These are phyloP conservation scores for Fulica atra DNA, from an alignment of 2,113 vertebrate species.

Conservation along the genomic window DNA sequence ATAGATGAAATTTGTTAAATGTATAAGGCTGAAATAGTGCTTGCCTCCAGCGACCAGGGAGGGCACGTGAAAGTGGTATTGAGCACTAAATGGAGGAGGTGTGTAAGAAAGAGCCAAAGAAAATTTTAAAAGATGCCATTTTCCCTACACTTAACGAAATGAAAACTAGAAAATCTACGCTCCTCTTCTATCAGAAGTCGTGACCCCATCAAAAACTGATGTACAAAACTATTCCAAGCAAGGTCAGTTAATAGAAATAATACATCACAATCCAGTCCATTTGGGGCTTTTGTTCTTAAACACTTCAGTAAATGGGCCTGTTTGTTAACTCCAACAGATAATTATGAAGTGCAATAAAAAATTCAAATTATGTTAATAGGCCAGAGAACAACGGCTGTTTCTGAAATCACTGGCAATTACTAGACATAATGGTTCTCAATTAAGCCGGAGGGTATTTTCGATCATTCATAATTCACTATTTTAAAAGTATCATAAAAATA, in stretches of 20 bases:
- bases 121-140: background rate
- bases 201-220: constrained; percentile 9
- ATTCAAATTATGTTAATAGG: constrained; percentile 98
- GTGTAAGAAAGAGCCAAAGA: background rate
- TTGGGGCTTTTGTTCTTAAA: constrained; percentile 68
- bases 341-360: constrained; percentile 90
- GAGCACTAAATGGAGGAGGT: background rate
- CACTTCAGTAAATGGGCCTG: constrained; percentile 72
- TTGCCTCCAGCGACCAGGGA: background rate
- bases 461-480: constrained; percentile 77
- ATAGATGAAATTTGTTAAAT: background rate
- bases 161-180: background rate
- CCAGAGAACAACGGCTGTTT: constrained; percentile 91
- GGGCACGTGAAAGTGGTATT: background rate
- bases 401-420: constrained; percentile 97
- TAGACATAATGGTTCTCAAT: constrained; percentile 96
- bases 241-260: constrained; percentile 27
- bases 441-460: constrained; percentile 93
- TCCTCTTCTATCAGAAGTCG: background rate
- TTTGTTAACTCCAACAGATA: constrained; percentile 81
- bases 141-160: constrained; percentile 1
- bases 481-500: constrained; percentile 80
- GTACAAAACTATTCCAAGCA: constrained; percentile 3
- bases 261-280: constrained; percentile 53
- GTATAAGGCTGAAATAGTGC: background rate